Evolutionary conservation across 37 sponge, comb jelly and placozoan genomes (phyloP), one percentile per base, ranked within the genome.

Genomic region (Eunapius fragilis): DNA sequence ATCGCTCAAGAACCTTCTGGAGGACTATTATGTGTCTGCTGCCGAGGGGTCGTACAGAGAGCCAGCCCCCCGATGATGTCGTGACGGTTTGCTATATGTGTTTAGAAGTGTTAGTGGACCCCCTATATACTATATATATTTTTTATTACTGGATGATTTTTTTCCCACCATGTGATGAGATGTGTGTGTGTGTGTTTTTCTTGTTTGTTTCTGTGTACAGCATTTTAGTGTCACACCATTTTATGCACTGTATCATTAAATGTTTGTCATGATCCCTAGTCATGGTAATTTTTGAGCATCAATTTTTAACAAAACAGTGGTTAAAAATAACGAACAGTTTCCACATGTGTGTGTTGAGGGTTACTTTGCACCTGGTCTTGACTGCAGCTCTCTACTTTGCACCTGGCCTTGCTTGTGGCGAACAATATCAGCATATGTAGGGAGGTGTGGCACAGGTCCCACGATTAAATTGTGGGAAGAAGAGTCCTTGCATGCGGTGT

Each of bases 21-120:
- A 98, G 67, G 98, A 98, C 41, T 98, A 94, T 76, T 98, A 92
- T 71, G 92, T 98, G 17, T 94, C 93, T 25, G 92, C 96, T 31
- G 92, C 96, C 9, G 94, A 95, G 67, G 94, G 94, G 14, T 88
- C 94, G 26, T 94, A 94, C 79, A 82, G 48, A 36, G 88, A 88
- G 58, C 58, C 58, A 19, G 58, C 58, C 58, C 58, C 58, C 58
- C 58, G 58, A 58, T 58, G 58, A 58, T 58, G 58, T 58, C 58
- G 13, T 11, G 28, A 31, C 74, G 5, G 31, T 72, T 24, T 2
- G 74, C 31, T 26, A 4, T 71, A 31, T 71, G 30, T 71, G 72
- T 26, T 9, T 72, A 32, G 74, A 72, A 17, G 31, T 31, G 28
- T 9, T 31, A 72, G 30, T 72, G 74, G 9, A 72, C 25, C 41